Base-by-base conservation (phyloP, 2,113 vertebrate genomes). In the Gyps fulvus region DNA sequence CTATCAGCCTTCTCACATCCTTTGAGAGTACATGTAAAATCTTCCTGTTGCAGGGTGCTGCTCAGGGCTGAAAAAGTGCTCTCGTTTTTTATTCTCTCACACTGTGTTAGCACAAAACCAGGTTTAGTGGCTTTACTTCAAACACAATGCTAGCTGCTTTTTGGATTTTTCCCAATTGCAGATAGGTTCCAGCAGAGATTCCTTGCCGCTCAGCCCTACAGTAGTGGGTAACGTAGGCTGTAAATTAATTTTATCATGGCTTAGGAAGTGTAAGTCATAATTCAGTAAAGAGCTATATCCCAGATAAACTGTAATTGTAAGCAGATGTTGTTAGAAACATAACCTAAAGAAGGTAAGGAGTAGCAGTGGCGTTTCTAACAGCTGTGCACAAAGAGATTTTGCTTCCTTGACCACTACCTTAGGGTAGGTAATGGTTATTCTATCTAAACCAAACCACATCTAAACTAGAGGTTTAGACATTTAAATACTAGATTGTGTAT, bases 171-270 rank as follows among this genome's bases (percentile, higher is more conserved):
- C 70, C 69, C 89, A 83, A 7, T 5, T 49, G 65, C 57, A 74
- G 59, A 18, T 21, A 90, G 50, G 38, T 94, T 50, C 55, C 88
- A 54, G 76, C 32, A 74, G 63, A 90, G 43, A 88, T 65, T 90
- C 72, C 72, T 57, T 92, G 76, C 42, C 71, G 49, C 91, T 88
- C 87, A 88, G 74, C 43, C 83, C 62, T 62, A 82, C 42, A 69
- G 76, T 5, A 66, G 86, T 5, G 1, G 50, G 38, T 20, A 81
- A 71, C 0, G 0, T 19, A 84, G 73, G 77, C 36, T 92, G 61
- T 63, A 95, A 96, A 92, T 87, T 95, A 47, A 79, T 89, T 93
- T 89, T 93, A 83, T 89, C 90, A 81, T 36, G 70, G 83, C 61
- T 94, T 95, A 92, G 77, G 61, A 89, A 78, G 34, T 29, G 11